These are phyloP conservation scores for Bombus confusus DNA, from an alignment of 1,140 invertebrate species.

Conservation along the genomic window DNA sequence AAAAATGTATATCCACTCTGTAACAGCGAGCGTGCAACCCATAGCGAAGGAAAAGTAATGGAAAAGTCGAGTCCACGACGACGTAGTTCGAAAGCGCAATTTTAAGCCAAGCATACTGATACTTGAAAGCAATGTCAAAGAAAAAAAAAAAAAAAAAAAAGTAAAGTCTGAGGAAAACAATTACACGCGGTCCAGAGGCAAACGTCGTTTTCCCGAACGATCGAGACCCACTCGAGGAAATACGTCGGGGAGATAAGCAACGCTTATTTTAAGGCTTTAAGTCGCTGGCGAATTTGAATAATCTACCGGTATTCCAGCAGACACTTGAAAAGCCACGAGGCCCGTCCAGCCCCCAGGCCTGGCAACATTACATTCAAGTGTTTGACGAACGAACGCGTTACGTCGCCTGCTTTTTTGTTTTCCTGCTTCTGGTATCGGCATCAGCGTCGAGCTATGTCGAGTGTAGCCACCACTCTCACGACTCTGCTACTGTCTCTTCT, in stretches of 20 bases:
- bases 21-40: too few relatives aligned
- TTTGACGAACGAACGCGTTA: slow-evolving; percentile 74
- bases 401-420: slow-evolving; percentile 69
- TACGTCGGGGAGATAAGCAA: slow-evolving; percentile 59
- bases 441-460: slow-evolving; percentile 77
- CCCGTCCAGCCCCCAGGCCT: slow-evolving; percentile 51
- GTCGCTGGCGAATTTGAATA: slow-evolving; percentile 73
- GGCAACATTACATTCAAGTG: slow-evolving; percentile 76
- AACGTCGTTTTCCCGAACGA: slow-evolving; percentile 3
- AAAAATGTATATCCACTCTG: too few relatives aligned
- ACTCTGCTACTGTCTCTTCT: slow-evolving; percentile 53
- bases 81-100: too few relatives aligned
- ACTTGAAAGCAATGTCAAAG: not conserved
- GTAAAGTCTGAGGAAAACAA: not conserved
- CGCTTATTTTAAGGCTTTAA: slow-evolving; percentile 71
- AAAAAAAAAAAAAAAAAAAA: too few relatives aligned
- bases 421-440: slow-evolving; percentile 74
- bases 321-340: slow-evolving; percentile 67
- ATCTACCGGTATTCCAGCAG: slow-evolving; percentile 70
- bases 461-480: slow-evolving; percentile 68
- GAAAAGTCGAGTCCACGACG: too few relatives aligned
- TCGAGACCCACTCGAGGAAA: slow-evolving; percentile 34
- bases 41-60: too few relatives aligned
- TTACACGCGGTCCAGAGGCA: not conserved
- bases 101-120: too few relatives aligned